Evolutionary conservation across 2,888 invertebrate genomes (phyloP).

Genomic region (Andrena chrysosceles): DNA sequence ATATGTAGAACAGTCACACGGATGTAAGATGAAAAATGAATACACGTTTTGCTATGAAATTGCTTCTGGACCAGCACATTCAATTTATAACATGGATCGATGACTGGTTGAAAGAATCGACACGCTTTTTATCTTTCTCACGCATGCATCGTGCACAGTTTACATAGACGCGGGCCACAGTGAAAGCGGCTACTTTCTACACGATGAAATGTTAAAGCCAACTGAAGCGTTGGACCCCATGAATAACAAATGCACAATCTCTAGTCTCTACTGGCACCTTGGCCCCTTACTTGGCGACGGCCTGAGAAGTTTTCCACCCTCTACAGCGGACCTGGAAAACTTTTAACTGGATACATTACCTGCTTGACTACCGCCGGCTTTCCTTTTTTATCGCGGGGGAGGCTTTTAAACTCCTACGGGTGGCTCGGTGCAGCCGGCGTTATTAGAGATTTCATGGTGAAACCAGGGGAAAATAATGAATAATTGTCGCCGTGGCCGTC

Average conservation of each 20-base stretch:
- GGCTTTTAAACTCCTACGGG: constrained; percentile 77
- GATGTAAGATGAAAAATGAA: too few relatives aligned
- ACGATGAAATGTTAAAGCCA: constrained; percentile 79
- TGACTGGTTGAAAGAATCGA: constrained; percentile 1
- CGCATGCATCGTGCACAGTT: constrained; percentile 37
- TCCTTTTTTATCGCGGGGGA: constrained; percentile 71
- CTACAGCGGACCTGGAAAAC: constrained; percentile 77
- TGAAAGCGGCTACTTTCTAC: constrained; percentile 67
- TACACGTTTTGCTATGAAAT: neutral
- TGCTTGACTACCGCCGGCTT: constrained; percentile 79
- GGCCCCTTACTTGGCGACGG: constrained; percentile 67
- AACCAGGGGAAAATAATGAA: constrained; percentile 70
- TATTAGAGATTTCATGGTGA: constrained; percentile 76
- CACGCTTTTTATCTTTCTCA: constrained; percentile 19
- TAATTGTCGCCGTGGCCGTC: constrained; percentile 68
- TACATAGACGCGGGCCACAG: constrained; percentile 31
- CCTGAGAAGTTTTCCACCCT: constrained; percentile 75
- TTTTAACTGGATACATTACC: constrained; percentile 84
- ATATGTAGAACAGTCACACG: too few relatives aligned
- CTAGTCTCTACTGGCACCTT: constrained; percentile 74
- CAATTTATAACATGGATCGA: constrained; percentile 12
- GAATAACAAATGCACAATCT: constrained; percentile 83
- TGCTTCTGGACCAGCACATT: neutral
- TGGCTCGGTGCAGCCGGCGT: constrained; percentile 66
- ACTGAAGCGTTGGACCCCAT: constrained; percentile 78